These are phyloP conservation scores for Branchinecta lindahli DNA, from an alignment of 1,140 invertebrate species.

Conservation along the genomic window DNA sequence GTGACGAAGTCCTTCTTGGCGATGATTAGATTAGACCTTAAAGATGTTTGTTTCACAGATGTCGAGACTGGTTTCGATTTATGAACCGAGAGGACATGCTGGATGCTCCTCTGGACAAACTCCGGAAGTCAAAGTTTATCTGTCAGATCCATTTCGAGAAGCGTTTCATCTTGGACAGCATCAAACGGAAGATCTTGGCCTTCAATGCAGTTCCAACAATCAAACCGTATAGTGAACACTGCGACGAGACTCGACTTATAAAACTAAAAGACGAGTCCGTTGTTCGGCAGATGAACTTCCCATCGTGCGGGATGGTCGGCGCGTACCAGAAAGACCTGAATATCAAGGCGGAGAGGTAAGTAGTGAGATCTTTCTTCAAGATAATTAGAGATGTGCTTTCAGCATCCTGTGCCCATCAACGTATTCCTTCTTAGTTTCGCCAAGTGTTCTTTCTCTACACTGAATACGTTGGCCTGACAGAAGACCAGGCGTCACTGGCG, in stretches of 20 bases:
- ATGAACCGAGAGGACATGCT: slow-evolving; percentile 2
- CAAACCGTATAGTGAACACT: not conserved
- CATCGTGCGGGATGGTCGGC: not conserved
- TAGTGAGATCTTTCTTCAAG: not conserved
- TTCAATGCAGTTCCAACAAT: slow-evolving; percentile 3
- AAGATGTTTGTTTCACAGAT: not conserved
- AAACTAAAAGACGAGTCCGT: not conserved
- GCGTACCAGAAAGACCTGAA: not conserved
- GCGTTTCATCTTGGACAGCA: not conserved
- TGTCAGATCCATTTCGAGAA: slow-evolving; percentile 6
- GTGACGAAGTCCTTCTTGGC: too few relatives aligned
- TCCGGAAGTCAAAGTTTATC: not conserved
- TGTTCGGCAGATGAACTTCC: not conserved
- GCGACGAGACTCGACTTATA: not conserved
- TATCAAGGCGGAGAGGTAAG: not conserved
- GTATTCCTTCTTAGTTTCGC: too few relatives aligned
- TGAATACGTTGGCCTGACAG: too few relatives aligned
- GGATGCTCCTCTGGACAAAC: not conserved
- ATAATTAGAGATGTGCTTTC: not conserved
- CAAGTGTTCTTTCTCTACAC: too few relatives aligned
- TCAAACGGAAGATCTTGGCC: not conserved
- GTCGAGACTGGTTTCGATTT: not conserved
- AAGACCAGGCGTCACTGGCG: too few relatives aligned
- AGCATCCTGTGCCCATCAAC: too few relatives aligned
- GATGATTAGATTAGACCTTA: too few relatives aligned